Conservation (phyloP, 2,888 invertebrate genomes). For the Erebia ligea region DNA sequence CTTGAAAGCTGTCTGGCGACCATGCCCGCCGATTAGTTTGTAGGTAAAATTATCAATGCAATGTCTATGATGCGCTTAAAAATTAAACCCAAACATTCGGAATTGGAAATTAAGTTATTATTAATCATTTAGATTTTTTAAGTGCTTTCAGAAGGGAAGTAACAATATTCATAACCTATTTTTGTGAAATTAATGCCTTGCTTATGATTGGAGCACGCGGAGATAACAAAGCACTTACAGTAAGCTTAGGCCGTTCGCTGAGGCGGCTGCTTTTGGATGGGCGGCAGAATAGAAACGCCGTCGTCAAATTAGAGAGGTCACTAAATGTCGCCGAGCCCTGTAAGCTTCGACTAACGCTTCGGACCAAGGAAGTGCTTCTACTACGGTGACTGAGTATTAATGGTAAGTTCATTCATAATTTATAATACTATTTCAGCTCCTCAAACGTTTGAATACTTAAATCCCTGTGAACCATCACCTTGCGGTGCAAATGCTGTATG, state of each 20-base stretch:
- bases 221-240: conserved; percentile 83
- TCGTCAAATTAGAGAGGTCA: conserved; percentile 71
- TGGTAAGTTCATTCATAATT: conserved; percentile 70
- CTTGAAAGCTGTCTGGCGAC: conserved; percentile 66
- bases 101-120: conserved; percentile 56
- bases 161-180: conserved; percentile 68
- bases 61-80: conserved; percentile 67
- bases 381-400: conserved; percentile 67
- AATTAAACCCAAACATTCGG: conserved; percentile 61
- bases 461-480: conserved; percentile 85
- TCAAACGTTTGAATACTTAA: conserved; percentile 70
- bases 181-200: conserved; percentile 81
- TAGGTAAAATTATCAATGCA: conserved; percentile 50
- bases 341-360: conserved; percentile 83
- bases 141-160: conserved; percentile 76
- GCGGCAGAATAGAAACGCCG: conserved; percentile 75
- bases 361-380: conserved; percentile 78
- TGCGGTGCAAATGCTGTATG: conserved; percentile 90
- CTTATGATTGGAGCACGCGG: conserved; percentile 81
- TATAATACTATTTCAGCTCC: conserved; percentile 75
- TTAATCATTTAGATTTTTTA: conserved; percentile 60
- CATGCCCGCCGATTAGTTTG: conserved; percentile 72
- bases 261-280: conserved; percentile 77
- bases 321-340: conserved; percentile 77
- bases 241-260: conserved; percentile 78